These are phyloP conservation scores for Drosophila sturtevanti DNA, from an alignment of 1,140 invertebrate species.

Conservation along the genomic window DNA sequence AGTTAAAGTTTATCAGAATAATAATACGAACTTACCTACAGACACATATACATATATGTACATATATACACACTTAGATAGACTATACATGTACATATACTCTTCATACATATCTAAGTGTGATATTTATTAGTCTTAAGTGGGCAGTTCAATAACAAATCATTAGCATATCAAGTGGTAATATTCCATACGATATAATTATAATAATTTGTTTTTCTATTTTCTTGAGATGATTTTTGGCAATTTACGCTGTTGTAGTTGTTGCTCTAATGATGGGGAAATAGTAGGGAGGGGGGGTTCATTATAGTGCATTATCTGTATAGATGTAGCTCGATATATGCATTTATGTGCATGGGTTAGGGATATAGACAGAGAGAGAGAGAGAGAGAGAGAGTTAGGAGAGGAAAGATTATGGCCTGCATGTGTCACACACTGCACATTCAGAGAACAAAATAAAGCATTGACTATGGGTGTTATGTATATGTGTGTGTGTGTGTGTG, in stretches of 20 bases:
- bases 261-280: not conserved
- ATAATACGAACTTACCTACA: not conserved
- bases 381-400: not conserved
- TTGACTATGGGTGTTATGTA: conserved; percentile 21
- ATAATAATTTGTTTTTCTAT: conserved; percentile 1
- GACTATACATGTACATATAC: no score
- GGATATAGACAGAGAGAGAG: not conserved
- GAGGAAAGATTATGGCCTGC: conserved; percentile 49
- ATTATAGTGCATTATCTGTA: conserved; percentile 11
- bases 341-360: not conserved
- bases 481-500: conserved; percentile 35
- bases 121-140: conserved; percentile 7
- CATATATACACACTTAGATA: no score
- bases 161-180: conserved; percentile 14
- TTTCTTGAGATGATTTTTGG: conserved; percentile 3
- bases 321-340: not conserved
- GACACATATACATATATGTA: not conserved
- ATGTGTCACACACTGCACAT: conserved; percentile 66
- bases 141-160: conserved; percentile 17
- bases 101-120: not conserved
- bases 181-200: conserved; percentile 9
- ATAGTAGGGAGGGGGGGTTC: not conserved
- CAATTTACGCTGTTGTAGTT: not conserved
- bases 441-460: conserved; percentile 35
- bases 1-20: conserved; percentile 9